phyloP scores from a whole-genome alignment of 2,888 invertebrate species.

The Spodoptera exigua region DNA sequence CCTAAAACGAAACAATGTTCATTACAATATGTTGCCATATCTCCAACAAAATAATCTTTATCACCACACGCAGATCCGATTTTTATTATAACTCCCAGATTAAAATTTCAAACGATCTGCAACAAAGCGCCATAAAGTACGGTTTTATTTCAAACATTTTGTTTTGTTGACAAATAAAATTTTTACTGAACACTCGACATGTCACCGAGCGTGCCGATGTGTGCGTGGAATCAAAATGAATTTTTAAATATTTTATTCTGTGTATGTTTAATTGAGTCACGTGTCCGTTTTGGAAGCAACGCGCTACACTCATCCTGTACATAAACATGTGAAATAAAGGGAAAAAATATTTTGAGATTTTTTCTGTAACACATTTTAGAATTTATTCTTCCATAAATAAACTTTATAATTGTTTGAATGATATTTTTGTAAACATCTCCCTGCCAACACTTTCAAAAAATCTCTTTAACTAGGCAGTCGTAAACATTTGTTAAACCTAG shows the following conservation, averaged over 20 bases:
- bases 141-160: conserved; percentile 46
- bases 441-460: no score
- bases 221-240: conserved; percentile 41
- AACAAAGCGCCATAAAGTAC: conserved; percentile 41
- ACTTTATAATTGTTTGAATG: no score
- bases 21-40: conserved; percentile 15
- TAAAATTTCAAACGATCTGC: conserved; percentile 50
- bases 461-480: no score
- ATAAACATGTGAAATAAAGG: no score
- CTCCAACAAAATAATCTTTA: conserved; percentile 43
- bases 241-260: conserved; percentile 51
- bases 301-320: no score
- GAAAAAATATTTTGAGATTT: no score
- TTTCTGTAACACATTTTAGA: no score
- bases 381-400: no score
- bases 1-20: conserved; percentile 5
- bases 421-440: no score
- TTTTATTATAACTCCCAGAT: conserved; percentile 49
- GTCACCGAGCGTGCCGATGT: conserved; percentile 13
- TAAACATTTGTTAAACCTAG: no score
- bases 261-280: conserved; percentile 35
- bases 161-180: conserved; percentile 29
- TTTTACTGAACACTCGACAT: conserved; percentile 35
- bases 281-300: conserved; percentile 7
- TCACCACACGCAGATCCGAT: conserved; percentile 45